These are phyloP conservation scores for Halocynthia roretzi DNA, from an alignment of 23 tunicate genomes.

Conservation along the genomic window DNA sequence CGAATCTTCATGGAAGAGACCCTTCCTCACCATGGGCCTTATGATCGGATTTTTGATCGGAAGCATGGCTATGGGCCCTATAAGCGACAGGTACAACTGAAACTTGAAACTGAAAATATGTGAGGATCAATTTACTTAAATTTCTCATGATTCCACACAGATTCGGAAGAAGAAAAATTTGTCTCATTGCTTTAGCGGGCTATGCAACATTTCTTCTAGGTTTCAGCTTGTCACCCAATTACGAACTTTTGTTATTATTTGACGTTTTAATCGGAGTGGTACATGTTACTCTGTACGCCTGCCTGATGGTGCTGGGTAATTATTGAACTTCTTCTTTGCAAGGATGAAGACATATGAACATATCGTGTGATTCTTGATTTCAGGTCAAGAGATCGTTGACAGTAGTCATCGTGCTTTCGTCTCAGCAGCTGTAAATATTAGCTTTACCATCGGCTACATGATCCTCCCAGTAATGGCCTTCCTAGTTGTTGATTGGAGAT, in stretches of 20 bases:
- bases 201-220: not conserved
- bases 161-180: constrained; percentile 6
- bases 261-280: not conserved
- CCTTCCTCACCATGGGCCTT: constrained; percentile 16
- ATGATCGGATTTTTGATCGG: constrained; percentile 20
- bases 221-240: not conserved
- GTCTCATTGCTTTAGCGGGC: not conserved
- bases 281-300: constrained; percentile 13
- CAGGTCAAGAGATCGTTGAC: constrained; percentile 20
- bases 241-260: not conserved
- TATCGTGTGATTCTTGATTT: not conserved
- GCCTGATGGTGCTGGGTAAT: constrained; percentile 15
- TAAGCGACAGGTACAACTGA: constrained; percentile 7
- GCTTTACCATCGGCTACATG: constrained; percentile 20
- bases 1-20: constrained; percentile 19
- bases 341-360: not conserved
- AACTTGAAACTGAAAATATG: not conserved
- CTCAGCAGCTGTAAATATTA: constrained; percentile 3
- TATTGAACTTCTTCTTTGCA: not conserved
- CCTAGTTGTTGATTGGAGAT: constrained; percentile 17
- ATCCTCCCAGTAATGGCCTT: constrained; percentile 15
- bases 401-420: constrained; percentile 17
- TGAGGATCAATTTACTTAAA: too few species aligned
- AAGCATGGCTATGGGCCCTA: constrained; percentile 11
- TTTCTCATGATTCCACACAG: not conserved